Evolutionary conservation across 2,113 vertebrate species (phyloP), one percentile per base, ranked within the genome.

Genomic region (Heloderma charlesbogerti): DNA sequence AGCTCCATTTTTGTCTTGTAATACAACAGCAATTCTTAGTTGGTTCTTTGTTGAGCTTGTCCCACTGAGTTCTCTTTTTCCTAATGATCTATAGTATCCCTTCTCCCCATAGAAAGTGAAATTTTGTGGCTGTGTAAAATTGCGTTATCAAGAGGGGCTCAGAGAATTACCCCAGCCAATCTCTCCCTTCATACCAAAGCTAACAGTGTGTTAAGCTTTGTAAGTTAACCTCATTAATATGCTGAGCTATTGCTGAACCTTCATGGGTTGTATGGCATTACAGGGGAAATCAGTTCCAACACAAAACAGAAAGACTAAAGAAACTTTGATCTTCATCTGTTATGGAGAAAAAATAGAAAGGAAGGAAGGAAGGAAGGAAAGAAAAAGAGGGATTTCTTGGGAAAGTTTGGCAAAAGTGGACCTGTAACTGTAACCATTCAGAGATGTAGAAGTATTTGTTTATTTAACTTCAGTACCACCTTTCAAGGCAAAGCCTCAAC

Each of bases 191-290:
- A 83, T 67, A 89, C 25, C 86, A 89, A 90, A 87, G 57, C 69
- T 84, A 83, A 75, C 0, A 15, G 25, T 72, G 25, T 72, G 92
- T 89, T 90, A 79, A 95, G 81, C 91, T 96, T 89, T 90, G 94
- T 95, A 91, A 91, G 67, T 71, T 75, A 88, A 82, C 90, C 71
- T 93, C 81, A 86, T 95, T 96, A 95, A 86, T 43, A 40, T n/a
- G 63, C 89, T 89, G 83, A 92, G 90, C 67, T 54, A 86, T 82
- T 0, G 0, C 84, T 81, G 75, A 78, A 91, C 84, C 66, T 86
- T 40, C 87, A 87, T 25, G 43, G n/a, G 63, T n/a, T 88, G 25
- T 48, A 31, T 71, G 82, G 22, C 67, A 40, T 16, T 94, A 90
- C 60, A 90, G 91, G 54, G 78, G 71, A 94, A 72, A 92, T 95